Base-by-base conservation (phyloP, 1,140 invertebrate species). In the Lasaia peninsularis region DNA sequence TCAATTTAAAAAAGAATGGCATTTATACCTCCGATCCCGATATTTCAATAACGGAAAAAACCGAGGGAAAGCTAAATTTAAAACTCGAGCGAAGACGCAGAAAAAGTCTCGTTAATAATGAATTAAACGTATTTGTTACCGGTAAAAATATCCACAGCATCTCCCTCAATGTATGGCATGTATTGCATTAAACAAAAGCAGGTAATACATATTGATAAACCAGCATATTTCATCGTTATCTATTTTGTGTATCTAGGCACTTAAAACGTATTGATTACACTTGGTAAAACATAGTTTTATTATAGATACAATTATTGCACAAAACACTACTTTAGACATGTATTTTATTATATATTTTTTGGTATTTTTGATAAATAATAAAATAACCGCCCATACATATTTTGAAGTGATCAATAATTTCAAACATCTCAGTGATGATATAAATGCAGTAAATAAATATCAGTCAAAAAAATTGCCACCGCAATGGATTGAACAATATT, bases 401-500 rank as follows among this genome's bases (percentile, higher is more conserved):
- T 69, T 73, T 40, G 48, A 58, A 50, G 21, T 72, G 2, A 62
- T 55, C 7, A 62, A 69, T 52, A 63, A 64, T 2, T 80, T 71
- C 21, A 66, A 60, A 57, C 60, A 69, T 57, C 55, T 79, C 3
- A 51, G 67, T 7, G 65, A 69, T 67, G 62, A 83, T 65, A 52
- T 76, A 2, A 62, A 65, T 31, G 49, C 60, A 7, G 51, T 55
- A 14, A 14, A 49, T 0, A 10, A 32, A 8, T 6, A 44, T 16
- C 21, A 52, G 16, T 56, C 62, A 28, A 14, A 14, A 7, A 9
- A 33, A 21, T 21, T 57, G 14, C 24, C 58, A 50, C 70, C 64
- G 1, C 60, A 54, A 52, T 81, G 79, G 82, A 71, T 86, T 9
- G 53, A 73, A 56, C 84, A 86, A 54, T 70, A 75, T 0, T 54